Evolutionary conservation across 2,888 invertebrate species (phyloP), one percentile per base, ranked within the genome.

Genomic region (Antheraea assamensis): DNA sequence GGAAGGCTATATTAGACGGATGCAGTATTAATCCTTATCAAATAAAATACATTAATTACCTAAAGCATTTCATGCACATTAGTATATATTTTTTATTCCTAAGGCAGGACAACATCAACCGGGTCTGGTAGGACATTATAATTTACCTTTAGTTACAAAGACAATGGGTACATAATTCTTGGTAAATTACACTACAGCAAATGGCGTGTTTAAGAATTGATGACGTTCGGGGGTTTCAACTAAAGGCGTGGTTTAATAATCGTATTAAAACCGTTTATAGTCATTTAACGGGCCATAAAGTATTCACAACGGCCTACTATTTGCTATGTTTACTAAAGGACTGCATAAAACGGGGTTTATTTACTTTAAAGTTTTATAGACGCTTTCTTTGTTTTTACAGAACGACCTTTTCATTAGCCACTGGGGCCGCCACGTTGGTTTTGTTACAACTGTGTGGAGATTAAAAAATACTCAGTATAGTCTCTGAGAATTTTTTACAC

Each of bases 251-350:
- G 80, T 82, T 82, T 72, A 74, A 74, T 74, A 74, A 86, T 88
- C 85, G 88, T 90, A 90, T 92, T 91, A 91, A 92, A 88, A 87
- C 84, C 84, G 86, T 92, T 91, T 87, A 92, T 88, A 85, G 88
- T 83, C 87, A 83, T 88, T 93, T 91, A 90, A 92, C 88, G 86
- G 85, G 80, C 86, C 81, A 89, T 92, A 90, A 92, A 91, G 86
- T 85, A 89, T 87, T 91, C 87, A 88, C 86, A 89, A 89, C 83
- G 85, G 85, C 81, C 78, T 79, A 84, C 86, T 90, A 88, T 90
- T 87, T 87, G 85, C 82, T 80, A 80, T 81, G 84, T 84, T 87
- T 83, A 83, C 83, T 81, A 74, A 77, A 76, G 73, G 79, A 75
- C 77, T 74, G 75, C 76, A 75, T 78, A 77, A 82, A 83, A 80